Base-by-base conservation (phyloP, 2,113 vertebrate genomes). In the Vulpes vulpes region DNA sequence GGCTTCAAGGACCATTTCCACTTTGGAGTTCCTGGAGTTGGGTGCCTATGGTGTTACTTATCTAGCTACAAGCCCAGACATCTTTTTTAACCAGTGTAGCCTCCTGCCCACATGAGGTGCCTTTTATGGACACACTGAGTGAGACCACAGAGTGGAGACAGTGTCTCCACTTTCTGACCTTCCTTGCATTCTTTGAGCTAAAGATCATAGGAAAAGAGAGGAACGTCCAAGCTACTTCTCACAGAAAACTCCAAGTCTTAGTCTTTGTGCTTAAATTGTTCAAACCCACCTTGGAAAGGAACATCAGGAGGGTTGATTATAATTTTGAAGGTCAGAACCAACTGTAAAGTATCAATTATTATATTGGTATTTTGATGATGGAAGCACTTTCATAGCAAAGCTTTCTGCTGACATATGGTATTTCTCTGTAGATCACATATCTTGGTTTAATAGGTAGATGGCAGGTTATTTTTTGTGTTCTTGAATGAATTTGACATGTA, bases 261-360 rank as follows among this genome's bases (percentile, higher is more conserved):
- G 84, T 19, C 20, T 64, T 53, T 73, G 57, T 69, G 12, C 25
- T 57, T 69, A 57, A 43, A 59, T 38, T 62, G 60, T 27, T 74
- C 4, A 6, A 94, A 87, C 53, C 25, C n/a, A 51, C n/a, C 27
- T 86, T 69, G n/a, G 20, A 43, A 83, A 94, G 30, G 17, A 32
- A 49, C 69, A 16, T 83, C 49, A 94, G 38, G n/a, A 74, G n/a
- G 11, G 51, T 57, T 89, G 83, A 73, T 84, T 65, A 64, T 14
- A 69, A 12, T 86, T 86, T 71, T 94, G 84, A 96, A 92, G 84
- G 57, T 83, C 67, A 62, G 19, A 89, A 30, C 30, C 73, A 65
- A 78, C 22, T 38, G 14, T 74, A 38, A 25, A 25, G 4, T 25
- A 27, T 89, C 43, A 67, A 11, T 43, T 93, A 20, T 67, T 95